Percentiles rank a stretch among this genome's conserved stretches.
Evolutionary conservation across 2,888 invertebrate species (phyloP).

Genomic region (Caenorhabditis becei): DNA sequence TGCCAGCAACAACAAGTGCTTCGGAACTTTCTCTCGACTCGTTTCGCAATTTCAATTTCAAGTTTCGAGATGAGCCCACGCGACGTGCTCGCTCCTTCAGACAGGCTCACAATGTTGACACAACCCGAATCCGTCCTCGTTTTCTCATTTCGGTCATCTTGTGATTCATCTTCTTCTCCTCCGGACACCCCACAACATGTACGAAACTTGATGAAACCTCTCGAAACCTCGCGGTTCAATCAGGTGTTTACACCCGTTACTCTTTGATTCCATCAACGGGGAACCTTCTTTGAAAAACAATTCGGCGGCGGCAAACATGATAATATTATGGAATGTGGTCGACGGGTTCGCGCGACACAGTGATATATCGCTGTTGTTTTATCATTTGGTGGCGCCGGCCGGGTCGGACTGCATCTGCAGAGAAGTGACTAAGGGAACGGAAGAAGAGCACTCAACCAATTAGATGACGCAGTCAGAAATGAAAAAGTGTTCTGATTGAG

Average conservation of each 20-base stretch:
- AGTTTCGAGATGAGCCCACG: constrained; percentile 14
- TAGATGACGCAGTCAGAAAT: background rate
- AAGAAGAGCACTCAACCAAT: constrained; percentile 28
- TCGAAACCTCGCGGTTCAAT: background rate
- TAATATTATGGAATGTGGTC: constrained; percentile 12
- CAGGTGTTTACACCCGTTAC: background rate
- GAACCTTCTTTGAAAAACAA: background rate
- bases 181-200: background rate
- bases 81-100: background rate
- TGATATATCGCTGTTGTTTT: background rate
- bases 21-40: background rate
- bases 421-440: background rate
- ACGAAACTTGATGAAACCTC: constrained; percentile 8
- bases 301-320: constrained; percentile 8
- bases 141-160: background rate
- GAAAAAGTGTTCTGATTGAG: background rate
- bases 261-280: background rate
- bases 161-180: constrained; percentile 1
- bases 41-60: background rate
- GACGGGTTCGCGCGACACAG: background rate
- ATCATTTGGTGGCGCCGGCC: background rate
- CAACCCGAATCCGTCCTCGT: constrained; percentile 16
- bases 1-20: no score
- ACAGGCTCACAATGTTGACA: constrained; percentile 16
- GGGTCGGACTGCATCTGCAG: no score